phyloP scores from a whole-genome alignment of 2,113 vertebrate species.

The Phyllopteryx taeniolatus region DNA sequence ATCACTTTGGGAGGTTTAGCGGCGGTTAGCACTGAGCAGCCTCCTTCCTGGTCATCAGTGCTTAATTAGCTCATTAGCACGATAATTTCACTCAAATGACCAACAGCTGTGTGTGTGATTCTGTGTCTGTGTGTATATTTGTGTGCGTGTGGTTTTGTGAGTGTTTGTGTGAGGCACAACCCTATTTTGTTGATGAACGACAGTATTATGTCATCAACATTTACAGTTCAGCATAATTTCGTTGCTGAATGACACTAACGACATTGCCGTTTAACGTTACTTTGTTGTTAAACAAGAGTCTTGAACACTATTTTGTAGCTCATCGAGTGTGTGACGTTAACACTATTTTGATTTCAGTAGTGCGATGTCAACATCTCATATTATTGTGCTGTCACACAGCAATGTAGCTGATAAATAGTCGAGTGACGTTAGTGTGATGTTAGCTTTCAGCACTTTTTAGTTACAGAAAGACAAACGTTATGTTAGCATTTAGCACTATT shows the following conservation, averaged over 20 bases:
- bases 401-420: neutral
- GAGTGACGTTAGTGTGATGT: neutral
- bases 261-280: neutral
- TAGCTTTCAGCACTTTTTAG: neutral
- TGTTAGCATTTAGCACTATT: neutral
- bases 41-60: neutral
- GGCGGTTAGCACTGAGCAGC: neutral
- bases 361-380: neutral
- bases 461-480: neutral
- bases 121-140: neutral
- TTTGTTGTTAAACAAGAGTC: neutral
- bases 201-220: neutral
- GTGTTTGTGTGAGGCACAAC: neutral
- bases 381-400: neutral
- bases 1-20: neutral
- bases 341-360: neutral
- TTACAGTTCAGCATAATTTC: neutral
- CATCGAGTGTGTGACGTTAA: neutral
- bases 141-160: neutral
- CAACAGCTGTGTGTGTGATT: neutral
- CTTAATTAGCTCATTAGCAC: slow-evolving; percentile 4
- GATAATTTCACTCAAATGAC: slow-evolving; percentile 5
- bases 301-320: neutral
- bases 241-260: neutral
- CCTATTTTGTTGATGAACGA: neutral